Percentiles rank a stretch among this genome's conserved stretches.
Conservation (phyloP, 2,888 invertebrate species). For the Panopea generosa region DNA sequence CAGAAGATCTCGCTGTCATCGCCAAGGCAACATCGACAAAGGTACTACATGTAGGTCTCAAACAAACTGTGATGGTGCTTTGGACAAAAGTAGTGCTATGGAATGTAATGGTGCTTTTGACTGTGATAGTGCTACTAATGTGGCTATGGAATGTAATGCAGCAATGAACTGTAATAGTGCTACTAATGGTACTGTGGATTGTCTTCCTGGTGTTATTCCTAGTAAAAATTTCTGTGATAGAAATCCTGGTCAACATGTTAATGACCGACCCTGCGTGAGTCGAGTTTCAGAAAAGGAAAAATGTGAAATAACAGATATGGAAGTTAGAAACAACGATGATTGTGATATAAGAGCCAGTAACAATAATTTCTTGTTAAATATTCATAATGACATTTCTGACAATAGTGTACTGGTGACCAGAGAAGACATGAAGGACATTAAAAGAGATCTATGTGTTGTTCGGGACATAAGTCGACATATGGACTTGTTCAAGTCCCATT, state of each 20-base stretch:
- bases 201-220: neutral
- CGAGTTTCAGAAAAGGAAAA: neutral
- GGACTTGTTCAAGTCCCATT: slow-evolving; percentile 32
- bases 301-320: too few species aligned
- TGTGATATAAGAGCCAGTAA: too few species aligned
- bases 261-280: neutral
- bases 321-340: too few species aligned
- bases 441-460: slow-evolving; percentile 33
- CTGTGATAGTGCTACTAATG: too few species aligned
- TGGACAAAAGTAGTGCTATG: neutral
- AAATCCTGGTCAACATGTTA: neutral
- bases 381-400: neutral
- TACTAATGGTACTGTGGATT: neutral
- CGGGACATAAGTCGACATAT: slow-evolving; percentile 24
- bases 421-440: slow-evolving; percentile 1
- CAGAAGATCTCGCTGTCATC: too few species aligned
- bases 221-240: neutral
- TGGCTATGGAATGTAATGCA: neutral
- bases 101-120: too few species aligned
- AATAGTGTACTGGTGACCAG: neutral
- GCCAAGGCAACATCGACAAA: too few species aligned
- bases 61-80: neutral
- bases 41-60: too few species aligned
- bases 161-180: neutral
- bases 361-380: too few species aligned